These are phyloP conservation scores for Eupeodes luniger DNA, from an alignment of 2,888 invertebrate genomes.

Conservation along the genomic window DNA sequence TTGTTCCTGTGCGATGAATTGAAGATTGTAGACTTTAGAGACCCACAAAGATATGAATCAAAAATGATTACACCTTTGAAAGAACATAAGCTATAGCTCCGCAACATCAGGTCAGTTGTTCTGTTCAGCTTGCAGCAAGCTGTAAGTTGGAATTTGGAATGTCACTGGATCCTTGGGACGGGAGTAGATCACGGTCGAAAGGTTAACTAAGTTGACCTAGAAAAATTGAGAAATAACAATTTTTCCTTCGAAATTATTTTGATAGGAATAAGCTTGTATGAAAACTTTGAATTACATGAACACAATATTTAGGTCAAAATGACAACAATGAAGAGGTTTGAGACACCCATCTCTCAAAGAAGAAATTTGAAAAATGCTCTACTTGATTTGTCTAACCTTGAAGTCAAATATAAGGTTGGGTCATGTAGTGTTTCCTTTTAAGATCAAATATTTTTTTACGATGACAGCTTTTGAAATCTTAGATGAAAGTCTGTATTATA, in stretches of 20 bases:
- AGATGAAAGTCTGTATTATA: no score
- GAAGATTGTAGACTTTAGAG: conserved; percentile 53
- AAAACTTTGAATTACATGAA: no score
- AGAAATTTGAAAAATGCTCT: no score
- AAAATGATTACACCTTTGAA: conserved; percentile 52
- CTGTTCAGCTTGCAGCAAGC: background rate
- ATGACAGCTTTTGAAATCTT: no score
- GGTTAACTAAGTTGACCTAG: conserved; percentile 47
- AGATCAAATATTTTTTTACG: no score
- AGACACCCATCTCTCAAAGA: no score
- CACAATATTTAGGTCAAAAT: no score
- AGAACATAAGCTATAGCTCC: conserved; percentile 22
- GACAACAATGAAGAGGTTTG: no score
- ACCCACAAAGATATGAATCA: conserved; percentile 65
- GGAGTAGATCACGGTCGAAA: conserved; percentile 47
- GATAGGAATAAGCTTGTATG: no score
- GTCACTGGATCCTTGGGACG: conserved; percentile 39
- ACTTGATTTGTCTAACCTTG: no score
- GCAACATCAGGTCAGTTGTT: conserved; percentile 17
- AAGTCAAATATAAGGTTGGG: no score
- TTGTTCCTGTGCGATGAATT: conserved; percentile 53
- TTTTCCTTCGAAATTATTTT: background rate
- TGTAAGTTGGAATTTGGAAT: conserved; percentile 46
- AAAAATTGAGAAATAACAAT: conserved; percentile 2
- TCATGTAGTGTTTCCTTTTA: no score